A percentile compares a stretch with the other conserved stretches of the same genome.
Conservation (phyloP, 23 tunicate species). For the Halocynthia roretzi region DNA sequence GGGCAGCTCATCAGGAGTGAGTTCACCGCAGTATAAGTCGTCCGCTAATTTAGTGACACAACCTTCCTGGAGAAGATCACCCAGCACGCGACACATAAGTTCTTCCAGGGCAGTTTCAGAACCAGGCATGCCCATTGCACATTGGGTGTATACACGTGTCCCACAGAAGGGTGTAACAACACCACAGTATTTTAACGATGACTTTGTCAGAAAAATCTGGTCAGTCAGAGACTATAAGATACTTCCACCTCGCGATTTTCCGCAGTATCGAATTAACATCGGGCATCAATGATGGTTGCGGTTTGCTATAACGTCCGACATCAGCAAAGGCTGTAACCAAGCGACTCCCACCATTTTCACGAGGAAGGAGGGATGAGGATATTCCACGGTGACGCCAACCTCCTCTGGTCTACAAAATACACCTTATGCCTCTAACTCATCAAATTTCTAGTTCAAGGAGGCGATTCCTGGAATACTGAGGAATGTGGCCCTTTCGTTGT, state of each 20-base stretch:
- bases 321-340: not conserved
- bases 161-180: conserved; percentile 1
- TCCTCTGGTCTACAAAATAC: not conserved
- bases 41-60: not conserved
- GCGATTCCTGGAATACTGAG: not conserved
- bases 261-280: too few relatives aligned
- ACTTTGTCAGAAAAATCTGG: not conserved
- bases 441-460: not conserved
- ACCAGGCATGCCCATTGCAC: conserved; percentile 8
- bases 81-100: not conserved
- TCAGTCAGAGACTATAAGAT: not conserved
- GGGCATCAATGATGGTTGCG: too few relatives aligned
- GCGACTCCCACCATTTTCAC: not conserved
- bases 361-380: not conserved
- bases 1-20: not conserved
- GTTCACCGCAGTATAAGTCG: not conserved
- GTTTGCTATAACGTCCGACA: too few relatives aligned
- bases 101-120: not conserved
- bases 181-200: not conserved
- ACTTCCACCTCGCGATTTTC: not conserved
- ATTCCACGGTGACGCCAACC: not conserved
- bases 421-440: not conserved
- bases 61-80: not conserved
- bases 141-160: not conserved
- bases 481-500: not conserved